Conservation (phyloP, 2,113 vertebrate species). For the Pogonocichla stellata region DNA sequence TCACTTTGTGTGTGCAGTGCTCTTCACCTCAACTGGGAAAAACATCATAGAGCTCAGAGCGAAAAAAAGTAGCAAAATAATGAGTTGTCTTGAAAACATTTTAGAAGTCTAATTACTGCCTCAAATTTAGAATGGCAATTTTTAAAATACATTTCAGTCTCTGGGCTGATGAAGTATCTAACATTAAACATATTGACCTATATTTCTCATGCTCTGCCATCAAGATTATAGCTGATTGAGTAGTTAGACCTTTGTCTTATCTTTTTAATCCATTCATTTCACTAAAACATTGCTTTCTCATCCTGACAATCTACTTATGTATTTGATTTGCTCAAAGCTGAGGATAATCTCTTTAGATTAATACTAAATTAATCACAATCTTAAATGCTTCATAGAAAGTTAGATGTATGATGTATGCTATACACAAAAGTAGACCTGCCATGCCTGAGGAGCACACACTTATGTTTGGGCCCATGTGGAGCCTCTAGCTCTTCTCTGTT, state of each 20-base stretch:
- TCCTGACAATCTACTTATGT: slow-evolving; percentile 23
- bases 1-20: not conserved
- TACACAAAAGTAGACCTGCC: not conserved
- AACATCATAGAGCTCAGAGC: not conserved
- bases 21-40: not conserved
- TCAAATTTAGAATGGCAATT: not conserved
- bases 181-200: slow-evolving; percentile 17
- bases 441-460: not conserved
- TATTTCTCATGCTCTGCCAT: not conserved
- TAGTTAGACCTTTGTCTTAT: not conserved
- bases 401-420: not conserved
- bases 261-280: slow-evolving; percentile 20
- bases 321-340: not conserved
- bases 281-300: slow-evolving; percentile 17
- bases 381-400: not conserved
- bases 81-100: not conserved
- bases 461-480: not conserved
- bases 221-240: slow-evolving; percentile 7
- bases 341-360: slow-evolving; percentile 38
- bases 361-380: not conserved
- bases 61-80: not conserved
- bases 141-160: not conserved
- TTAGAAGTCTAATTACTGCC: not conserved
- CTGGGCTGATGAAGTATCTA: not conserved
- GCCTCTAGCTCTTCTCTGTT: not conserved